Conservation (phyloP, 1,140 invertebrate species). For the Macrobrachium nipponense region DNA sequence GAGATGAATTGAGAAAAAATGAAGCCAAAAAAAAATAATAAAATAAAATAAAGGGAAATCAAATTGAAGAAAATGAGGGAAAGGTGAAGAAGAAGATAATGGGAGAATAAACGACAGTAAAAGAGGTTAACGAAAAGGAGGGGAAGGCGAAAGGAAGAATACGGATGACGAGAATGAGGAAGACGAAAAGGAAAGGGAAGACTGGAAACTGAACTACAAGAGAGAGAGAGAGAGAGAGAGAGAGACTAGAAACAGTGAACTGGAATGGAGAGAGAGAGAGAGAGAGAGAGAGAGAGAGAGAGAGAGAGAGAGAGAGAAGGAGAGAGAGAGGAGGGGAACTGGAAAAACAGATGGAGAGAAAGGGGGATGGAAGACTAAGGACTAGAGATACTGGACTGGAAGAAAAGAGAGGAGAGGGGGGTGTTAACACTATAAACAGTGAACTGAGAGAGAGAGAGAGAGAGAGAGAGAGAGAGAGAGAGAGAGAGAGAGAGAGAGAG, state of each 20-base stretch:
- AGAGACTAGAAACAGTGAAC: background rate
- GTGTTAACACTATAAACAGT: background rate
- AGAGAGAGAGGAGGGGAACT: background rate
- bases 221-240: constrained; percentile 9
- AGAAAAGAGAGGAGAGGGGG: background rate
- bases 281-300: background rate
- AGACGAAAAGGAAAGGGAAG: background rate
- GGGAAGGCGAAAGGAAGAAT: background rate
- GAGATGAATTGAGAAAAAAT: background rate
- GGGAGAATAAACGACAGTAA: background rate
- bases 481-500: too few species aligned
- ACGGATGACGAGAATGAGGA: background rate
- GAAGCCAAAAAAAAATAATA: background rate
- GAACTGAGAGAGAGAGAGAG: background rate
- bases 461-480: too few species aligned
- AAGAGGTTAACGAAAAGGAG: background rate
- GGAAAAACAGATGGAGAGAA: background rate
- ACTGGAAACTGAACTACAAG: background rate
- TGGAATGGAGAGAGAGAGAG: background rate
- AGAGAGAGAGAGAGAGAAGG: background rate
- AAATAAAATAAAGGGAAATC: background rate
- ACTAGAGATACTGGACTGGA: too few species aligned
- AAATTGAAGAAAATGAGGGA: background rate
- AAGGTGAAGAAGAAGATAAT: background rate
- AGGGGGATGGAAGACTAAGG: background rate